Evolutionary conservation across 1,140 invertebrate species (phyloP).

Genomic region (Sycophila sp.): DNA sequence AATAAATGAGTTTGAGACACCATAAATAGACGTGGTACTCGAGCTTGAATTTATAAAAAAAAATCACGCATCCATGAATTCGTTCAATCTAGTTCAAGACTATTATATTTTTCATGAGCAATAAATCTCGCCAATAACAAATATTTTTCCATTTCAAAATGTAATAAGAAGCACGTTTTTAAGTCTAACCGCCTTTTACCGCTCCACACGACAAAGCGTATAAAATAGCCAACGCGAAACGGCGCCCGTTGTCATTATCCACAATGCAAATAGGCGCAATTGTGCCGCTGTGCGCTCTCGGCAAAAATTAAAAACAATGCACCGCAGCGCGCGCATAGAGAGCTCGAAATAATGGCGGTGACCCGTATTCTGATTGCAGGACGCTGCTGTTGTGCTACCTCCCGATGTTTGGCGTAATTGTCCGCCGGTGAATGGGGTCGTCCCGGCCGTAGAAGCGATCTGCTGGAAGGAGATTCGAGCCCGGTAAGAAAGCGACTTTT

Average conservation of each 20-base stretch:
- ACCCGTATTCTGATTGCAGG: slow-evolving; percentile 18
- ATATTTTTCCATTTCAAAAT: background rate
- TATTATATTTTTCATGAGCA: background rate
- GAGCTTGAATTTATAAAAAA: no score
- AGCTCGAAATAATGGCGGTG: background rate
- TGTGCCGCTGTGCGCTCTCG: no score
- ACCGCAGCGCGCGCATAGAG: no score
- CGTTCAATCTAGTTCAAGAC: no score
- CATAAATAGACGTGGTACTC: background rate
- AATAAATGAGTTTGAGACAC: slow-evolving; percentile 16
- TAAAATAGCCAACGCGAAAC: no score
- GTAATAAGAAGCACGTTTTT: no score
- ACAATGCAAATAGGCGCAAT: no score
- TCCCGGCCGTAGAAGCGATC: slow-evolving; percentile 62
- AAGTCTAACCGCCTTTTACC: no score
- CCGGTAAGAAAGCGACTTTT: slow-evolving; percentile 53
- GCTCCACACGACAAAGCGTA: no score
- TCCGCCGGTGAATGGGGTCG: slow-evolving; percentile 59
- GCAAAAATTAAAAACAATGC: no score
- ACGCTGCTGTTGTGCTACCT: slow-evolving; percentile 13
- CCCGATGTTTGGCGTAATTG: slow-evolving; percentile 33
- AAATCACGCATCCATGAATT: no score
- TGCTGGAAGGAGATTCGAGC: slow-evolving; percentile 60
- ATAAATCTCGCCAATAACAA: background rate
- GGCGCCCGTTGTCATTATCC: no score